phyloP scores from a whole-genome alignment of 2,797 vertebrate genomes.

The Takifugu rubripes region DNA sequence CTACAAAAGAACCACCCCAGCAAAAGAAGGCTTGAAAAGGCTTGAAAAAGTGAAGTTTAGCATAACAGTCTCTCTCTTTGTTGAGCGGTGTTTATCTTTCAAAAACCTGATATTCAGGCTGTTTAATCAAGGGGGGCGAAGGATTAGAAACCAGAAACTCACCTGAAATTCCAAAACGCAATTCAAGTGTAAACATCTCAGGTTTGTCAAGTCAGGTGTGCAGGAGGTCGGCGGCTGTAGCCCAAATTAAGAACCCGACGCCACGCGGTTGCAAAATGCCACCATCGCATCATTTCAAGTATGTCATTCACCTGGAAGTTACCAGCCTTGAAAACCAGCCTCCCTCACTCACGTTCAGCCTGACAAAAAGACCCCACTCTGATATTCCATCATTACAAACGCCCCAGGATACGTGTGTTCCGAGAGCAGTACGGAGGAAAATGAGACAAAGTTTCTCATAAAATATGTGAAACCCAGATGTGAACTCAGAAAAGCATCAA shows the following conservation, averaged over 20 bases:
- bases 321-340: not conserved
- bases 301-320: not conserved
- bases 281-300: not conserved
- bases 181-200: too few relatives aligned
- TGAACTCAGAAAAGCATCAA: not conserved
- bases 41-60: slow-evolving; percentile 26
- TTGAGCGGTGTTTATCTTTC: slow-evolving; percentile 17
- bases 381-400: too few relatives aligned
- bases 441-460: not conserved
- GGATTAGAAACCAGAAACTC: too few relatives aligned
- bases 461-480: not conserved
- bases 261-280: not conserved
- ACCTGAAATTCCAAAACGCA: too few relatives aligned
- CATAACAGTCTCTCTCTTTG: slow-evolving; percentile 21
- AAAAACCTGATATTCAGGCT: too few relatives aligned
- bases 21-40: slow-evolving; percentile 14
- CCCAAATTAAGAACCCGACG: not conserved
- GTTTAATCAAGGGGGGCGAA: too few relatives aligned
- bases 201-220: too few relatives aligned
- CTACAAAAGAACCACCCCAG: slow-evolving; percentile 51
- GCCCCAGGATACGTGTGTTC: too few relatives aligned
- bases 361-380: too few relatives aligned
- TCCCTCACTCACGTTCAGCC: not conserved
- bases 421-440: not conserved
- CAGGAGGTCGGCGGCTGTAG: not conserved